Evolutionary conservation across 2,888 invertebrate species (phyloP).

Genomic region (Cybosia mesomella): DNA sequence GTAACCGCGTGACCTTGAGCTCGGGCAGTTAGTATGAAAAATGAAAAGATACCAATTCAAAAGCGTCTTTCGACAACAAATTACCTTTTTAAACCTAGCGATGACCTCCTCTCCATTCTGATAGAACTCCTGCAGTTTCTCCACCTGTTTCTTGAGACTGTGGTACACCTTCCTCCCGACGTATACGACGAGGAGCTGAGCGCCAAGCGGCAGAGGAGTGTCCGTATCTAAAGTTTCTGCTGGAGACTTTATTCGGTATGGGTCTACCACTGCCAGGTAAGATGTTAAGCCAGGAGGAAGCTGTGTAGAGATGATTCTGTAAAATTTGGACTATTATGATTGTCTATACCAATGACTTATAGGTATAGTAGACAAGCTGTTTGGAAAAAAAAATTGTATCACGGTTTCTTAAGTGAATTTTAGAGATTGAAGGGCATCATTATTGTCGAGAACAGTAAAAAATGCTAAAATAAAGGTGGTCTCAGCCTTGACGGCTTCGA

Average conservation of each 20-base stretch:
- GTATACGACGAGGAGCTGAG: constrained; percentile 93
- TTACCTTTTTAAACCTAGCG: constrained; percentile 78
- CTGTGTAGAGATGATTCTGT: constrained; percentile 93
- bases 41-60: too few relatives aligned
- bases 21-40: too few relatives aligned
- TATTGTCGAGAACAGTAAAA: too few relatives aligned
- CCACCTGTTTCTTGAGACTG: constrained; percentile 75
- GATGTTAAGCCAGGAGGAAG: constrained; percentile 92
- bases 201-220: constrained; percentile 93
- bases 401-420: too few relatives aligned
- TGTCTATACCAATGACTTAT: not conserved
- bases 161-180: constrained; percentile 89
- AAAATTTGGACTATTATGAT: not conserved
- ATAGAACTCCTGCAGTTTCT: constrained; percentile 73
- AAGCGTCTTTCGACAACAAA: not conserved
- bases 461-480: too few relatives aligned
- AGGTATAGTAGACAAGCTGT: too few relatives aligned
- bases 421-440: too few relatives aligned
- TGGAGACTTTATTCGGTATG: constrained; percentile 93
- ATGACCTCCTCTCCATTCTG: constrained; percentile 78
- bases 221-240: constrained; percentile 89
- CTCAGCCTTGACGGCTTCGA: too few relatives aligned
- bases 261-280: constrained; percentile 93
- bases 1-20: too few relatives aligned
- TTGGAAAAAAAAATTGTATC: too few relatives aligned